Evolutionary conservation across 2,797 vertebrate genomes (phyloP), one percentile per base, ranked within the genome.

Genomic region (Ateles fusciceps): DNA sequence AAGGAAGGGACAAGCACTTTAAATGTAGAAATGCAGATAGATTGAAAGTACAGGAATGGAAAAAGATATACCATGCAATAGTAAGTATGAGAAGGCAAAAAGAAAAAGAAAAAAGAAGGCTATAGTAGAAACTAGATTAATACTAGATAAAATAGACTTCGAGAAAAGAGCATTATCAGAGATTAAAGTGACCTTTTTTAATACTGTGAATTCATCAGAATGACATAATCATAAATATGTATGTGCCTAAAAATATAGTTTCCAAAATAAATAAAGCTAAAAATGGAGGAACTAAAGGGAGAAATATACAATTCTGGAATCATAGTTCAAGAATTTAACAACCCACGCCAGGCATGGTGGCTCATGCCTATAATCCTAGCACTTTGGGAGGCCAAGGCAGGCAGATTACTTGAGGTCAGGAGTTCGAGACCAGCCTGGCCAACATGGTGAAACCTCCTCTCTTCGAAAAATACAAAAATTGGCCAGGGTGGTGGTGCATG

Each of bases 401-500:
- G 61, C 30, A 33, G 30, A 64, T 64, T 15, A 64, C 30, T n/a
- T 64, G 14, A 64, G 61, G 7, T 64, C 14, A 17, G 14, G 61
- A 7, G 30, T n/a, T 64, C 1, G 3, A 64, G 30, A 64, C 30
- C 4, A 64, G 7, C 61, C 61, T 64, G 61, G 14, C 30, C 30
- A 64, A 64, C 30, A 17, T 0, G 0, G 61, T n/a, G 61, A 64
- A 15, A 64, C 30, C 14, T 0, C 1, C 0, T 33, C 61, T 17
- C 30, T 64, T 33, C 1, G 4, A 64, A 64, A 64, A n/a, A n/a
- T 33, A 64, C 61, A 64, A 64, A 64, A 64, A 64, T 15, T 64
- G 14, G 14, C 61, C 7, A 17, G 7, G 61, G 61, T 17, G 30
- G 30, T 64, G 61, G 30, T 1, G 14, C 30, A 17, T 64, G 30